Evolutionary conservation across 2,113 vertebrate species (phyloP).

Genomic region (Notothenia rossii): DNA sequence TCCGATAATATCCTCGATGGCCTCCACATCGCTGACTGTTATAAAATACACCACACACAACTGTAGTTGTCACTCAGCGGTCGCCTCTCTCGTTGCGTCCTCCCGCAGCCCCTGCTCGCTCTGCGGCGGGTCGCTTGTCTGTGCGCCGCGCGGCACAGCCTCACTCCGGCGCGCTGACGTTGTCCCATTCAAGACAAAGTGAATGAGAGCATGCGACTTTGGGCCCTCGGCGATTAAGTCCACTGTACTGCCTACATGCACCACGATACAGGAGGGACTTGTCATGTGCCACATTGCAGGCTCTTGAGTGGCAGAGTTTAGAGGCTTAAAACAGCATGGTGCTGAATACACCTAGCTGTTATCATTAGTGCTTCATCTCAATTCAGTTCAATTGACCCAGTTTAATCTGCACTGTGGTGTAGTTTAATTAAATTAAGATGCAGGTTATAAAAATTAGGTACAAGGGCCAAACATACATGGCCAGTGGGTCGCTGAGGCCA

Average conservation of each 20-base stretch:
- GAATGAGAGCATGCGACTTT: constrained; percentile 20
- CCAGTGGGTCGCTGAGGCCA: constrained; percentile 54
- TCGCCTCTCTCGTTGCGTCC: constrained; percentile 31
- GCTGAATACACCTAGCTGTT: neutral
- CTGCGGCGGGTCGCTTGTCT: constrained; percentile 46
- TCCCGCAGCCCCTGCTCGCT: constrained; percentile 60
- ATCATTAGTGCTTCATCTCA: neutral
- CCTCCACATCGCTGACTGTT: neutral
- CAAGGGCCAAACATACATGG: constrained; percentile 6
- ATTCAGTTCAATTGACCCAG: neutral
- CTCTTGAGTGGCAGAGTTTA: neutral
- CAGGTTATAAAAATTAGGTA: constrained; percentile 42
- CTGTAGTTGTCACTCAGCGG: constrained; percentile 38
- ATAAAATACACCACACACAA: constrained; percentile 15
- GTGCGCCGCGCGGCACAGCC: constrained; percentile 17
- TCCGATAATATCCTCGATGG: neutral
- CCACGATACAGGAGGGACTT: neutral
- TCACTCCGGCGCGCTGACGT: constrained; percentile 49
- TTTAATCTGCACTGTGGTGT: constrained; percentile 2
- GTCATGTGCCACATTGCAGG: no score
- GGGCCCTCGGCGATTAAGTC: constrained; percentile 1
- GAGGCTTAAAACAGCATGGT: neutral
- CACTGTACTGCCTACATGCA: neutral
- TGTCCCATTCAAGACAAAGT: constrained; percentile 62
- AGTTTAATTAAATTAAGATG: constrained; percentile 31